Evolutionary conservation across 2,113 vertebrate genomes (phyloP).

Genomic region (Chloebia gouldiae): DNA sequence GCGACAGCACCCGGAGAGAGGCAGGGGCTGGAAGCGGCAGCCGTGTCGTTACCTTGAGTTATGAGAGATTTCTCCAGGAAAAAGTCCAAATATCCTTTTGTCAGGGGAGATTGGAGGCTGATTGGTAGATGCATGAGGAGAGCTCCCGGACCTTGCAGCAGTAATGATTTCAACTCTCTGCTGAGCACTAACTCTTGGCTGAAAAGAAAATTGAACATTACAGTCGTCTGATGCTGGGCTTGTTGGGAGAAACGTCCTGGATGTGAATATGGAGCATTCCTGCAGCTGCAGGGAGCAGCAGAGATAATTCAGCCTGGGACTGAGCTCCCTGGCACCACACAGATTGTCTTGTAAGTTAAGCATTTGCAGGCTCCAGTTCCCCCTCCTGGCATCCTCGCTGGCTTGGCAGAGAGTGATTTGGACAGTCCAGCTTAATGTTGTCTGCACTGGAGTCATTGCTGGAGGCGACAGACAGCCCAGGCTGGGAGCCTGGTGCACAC

Average conservation of each 20-base stretch:
- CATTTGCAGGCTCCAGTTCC: neutral
- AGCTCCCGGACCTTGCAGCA: conserved; percentile 38
- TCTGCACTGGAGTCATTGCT: neutral
- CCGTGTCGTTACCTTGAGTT: conserved; percentile 57
- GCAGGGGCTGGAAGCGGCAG: conserved; percentile 1
- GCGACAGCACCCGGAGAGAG: neutral
- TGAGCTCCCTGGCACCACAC: neutral
- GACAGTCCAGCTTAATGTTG: neutral
- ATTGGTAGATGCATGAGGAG: conserved; percentile 55
- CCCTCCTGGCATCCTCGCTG: neutral
- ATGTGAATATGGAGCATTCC: conserved; percentile 26
- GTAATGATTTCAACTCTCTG: conserved; percentile 60
- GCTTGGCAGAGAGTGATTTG: conserved; percentile 30
- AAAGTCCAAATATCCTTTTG: conserved; percentile 61
- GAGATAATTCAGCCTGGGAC: conserved; percentile 2
- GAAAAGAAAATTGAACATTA: conserved; percentile 66
- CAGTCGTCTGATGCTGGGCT: neutral
- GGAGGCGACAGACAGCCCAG: neutral
- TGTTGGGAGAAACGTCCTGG: conserved; percentile 18
- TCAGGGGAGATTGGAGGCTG: conserved; percentile 55
- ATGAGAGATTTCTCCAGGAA: conserved; percentile 61
- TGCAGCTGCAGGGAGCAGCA: conserved; percentile 6
- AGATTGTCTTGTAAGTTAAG: neutral
- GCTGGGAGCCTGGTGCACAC: neutral
- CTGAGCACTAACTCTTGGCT: conserved; percentile 68